Evolutionary conservation across 2,113 vertebrate species (phyloP).

Genomic region (Cathartes aura): DNA sequence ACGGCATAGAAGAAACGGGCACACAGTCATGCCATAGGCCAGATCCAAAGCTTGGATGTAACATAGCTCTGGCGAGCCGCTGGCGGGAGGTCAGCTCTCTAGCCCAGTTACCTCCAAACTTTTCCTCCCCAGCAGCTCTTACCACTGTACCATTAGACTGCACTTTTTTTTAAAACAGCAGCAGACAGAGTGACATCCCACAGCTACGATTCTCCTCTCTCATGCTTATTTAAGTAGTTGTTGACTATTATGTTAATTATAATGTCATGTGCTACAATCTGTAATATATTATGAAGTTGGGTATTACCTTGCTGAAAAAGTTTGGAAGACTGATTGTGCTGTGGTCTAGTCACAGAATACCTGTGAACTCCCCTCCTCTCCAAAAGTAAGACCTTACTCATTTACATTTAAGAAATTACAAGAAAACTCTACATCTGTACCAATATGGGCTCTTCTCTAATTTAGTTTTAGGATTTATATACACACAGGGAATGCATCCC

Average conservation of each 20-base stretch:
- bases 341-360: background rate
- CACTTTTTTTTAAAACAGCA: background rate
- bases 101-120: background rate
- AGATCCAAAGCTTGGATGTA: background rate
- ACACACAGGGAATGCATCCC: background rate
- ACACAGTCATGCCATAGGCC: background rate
- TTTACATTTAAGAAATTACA: background rate
- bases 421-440: background rate
- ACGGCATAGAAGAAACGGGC: background rate
- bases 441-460: background rate
- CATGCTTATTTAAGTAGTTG: background rate
- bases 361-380: background rate
- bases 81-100: background rate
- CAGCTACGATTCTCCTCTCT: background rate
- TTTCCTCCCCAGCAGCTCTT: background rate
- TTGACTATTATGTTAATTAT: background rate
- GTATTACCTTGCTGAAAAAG: background rate
- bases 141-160: background rate
- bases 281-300: background rate
- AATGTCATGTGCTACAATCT: background rate
- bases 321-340: background rate
- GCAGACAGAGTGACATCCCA: background rate
- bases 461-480: background rate
- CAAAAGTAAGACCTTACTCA: background rate
- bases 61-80: background rate